These are phyloP conservation scores for Lineus longissimus DNA, from an alignment of 1,140 invertebrate species.

Conservation along the genomic window DNA sequence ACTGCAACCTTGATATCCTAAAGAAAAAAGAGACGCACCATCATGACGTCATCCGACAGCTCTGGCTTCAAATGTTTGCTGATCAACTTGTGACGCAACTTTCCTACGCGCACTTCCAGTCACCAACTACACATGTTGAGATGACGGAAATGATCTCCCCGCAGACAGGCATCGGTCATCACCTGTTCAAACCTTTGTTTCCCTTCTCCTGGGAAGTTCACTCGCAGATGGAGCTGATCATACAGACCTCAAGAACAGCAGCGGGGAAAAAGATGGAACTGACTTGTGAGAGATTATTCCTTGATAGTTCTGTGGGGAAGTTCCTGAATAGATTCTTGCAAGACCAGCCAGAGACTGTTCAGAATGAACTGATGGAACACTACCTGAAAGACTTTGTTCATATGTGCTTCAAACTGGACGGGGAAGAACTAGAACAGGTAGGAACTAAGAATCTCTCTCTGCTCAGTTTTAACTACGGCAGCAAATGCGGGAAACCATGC, in stretches of 20 bases:
- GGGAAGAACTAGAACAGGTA: too few relatives aligned
- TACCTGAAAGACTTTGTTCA: too few relatives aligned
- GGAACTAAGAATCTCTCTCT: too few relatives aligned
- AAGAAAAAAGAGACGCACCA: background rate
- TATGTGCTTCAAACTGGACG: too few relatives aligned
- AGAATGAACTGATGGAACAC: too few relatives aligned
- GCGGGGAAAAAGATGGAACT: too few relatives aligned
- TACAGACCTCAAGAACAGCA: slow-evolving; percentile 12
- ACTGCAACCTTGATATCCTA: slow-evolving; percentile 34
- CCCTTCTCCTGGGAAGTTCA: slow-evolving; percentile 38
- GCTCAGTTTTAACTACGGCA: too few relatives aligned
- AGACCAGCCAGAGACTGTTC: too few relatives aligned
- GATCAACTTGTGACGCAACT: slow-evolving; percentile 12
- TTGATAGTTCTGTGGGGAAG: too few relatives aligned
- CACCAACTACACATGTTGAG: slow-evolving; percentile 17
- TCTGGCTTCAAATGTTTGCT: slow-evolving; percentile 26
- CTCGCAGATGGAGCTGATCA: slow-evolving; percentile 24
- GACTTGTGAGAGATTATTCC: too few relatives aligned
- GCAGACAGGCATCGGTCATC: slow-evolving; percentile 16
- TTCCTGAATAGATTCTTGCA: too few relatives aligned
- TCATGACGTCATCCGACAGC: slow-evolving; percentile 12
- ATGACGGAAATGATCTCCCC: slow-evolving; percentile 24
- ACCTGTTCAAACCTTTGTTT: slow-evolving; percentile 16
- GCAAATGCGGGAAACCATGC: too few relatives aligned
- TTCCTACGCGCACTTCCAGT: slow-evolving; percentile 20